phyloP scores from a whole-genome alignment of 2,888 invertebrate species.

The Galeopsomyia nigrocyanea region DNA sequence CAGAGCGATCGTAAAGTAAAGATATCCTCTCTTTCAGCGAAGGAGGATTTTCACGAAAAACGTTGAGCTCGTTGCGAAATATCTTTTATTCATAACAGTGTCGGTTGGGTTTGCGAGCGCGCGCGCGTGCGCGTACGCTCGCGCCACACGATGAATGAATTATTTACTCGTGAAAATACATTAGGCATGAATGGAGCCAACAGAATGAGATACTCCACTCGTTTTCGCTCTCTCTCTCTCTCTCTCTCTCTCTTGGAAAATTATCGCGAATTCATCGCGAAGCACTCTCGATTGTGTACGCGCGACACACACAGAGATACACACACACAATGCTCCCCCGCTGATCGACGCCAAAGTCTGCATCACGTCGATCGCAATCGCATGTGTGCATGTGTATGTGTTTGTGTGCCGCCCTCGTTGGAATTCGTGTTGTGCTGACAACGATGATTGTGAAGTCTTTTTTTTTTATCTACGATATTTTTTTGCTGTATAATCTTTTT shows the following conservation, averaged over 20 bases:
- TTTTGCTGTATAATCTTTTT: no score
- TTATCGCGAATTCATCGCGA: constrained; percentile 40
- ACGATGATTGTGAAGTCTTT: no score
- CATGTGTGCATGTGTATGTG: no score
- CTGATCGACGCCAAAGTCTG: no score
- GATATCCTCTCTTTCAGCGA: constrained; percentile 17
- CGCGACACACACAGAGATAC: no score
- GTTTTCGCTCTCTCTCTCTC: not conserved
- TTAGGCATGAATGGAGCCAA: constrained; percentile 44
- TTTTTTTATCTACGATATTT: no score
- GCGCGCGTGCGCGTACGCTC: not conserved
- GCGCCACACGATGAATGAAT: constrained; percentile 43
- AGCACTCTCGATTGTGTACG: not conserved
- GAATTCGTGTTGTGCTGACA: no score
- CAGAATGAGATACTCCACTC: not conserved
- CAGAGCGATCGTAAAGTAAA: constrained; percentile 26
- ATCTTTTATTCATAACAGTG: constrained; percentile 46
- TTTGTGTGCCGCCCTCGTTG: no score
- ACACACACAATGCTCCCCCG: no score
- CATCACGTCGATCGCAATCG: no score
- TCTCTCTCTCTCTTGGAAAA: constrained; percentile 21
- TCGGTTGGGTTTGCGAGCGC: not conserved
- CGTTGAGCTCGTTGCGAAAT: constrained; percentile 11
- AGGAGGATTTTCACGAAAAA: constrained; percentile 24
- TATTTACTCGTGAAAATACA: constrained; percentile 44